phyloP scores from a whole-genome alignment of 2,113 vertebrate species.

The Lampris megalopsis region DNA sequence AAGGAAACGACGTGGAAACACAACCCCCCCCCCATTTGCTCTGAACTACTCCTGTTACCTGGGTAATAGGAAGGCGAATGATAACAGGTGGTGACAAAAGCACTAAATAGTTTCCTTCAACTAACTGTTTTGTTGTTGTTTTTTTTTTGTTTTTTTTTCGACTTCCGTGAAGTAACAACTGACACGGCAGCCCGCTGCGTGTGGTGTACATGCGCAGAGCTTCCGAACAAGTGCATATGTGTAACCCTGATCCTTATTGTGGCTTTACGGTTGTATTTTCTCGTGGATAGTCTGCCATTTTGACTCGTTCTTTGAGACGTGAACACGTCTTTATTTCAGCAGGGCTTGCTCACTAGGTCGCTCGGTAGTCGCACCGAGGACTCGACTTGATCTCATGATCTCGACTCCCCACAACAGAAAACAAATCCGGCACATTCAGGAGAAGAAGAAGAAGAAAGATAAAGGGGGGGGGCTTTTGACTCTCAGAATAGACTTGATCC shows the following conservation, averaged over 20 bases:
- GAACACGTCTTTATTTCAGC: too few relatives aligned
- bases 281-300: slow-evolving; percentile 78
- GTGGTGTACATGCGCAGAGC: background rate
- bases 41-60: slow-evolving; percentile 33
- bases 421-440: slow-evolving; percentile 15
- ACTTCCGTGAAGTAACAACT: slow-evolving; percentile 4
- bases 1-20: slow-evolving; percentile 33
- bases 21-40: slow-evolving; percentile 37
- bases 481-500: slow-evolving; percentile 61
- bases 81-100: slow-evolving; percentile 22
- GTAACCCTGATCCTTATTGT: slow-evolving; percentile 56
- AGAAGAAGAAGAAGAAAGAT: background rate
- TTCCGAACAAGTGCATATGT: slow-evolving; percentile 41
- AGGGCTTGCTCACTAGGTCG: too few relatives aligned
- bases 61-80: background rate
- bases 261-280: slow-evolving; percentile 58
- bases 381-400: too few relatives aligned
- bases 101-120: slow-evolving; percentile 14
- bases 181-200: slow-evolving; percentile 1
- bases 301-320: slow-evolving; percentile 50
- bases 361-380: too few relatives aligned
- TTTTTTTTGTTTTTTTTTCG: background rate
- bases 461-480: slow-evolving; percentile 27
- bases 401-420: too few relatives aligned
- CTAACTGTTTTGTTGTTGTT: slow-evolving; percentile 1